Evolutionary conservation across 1,140 invertebrate genomes (phyloP).

Genomic region (Acromyrmex echinatior): DNA sequence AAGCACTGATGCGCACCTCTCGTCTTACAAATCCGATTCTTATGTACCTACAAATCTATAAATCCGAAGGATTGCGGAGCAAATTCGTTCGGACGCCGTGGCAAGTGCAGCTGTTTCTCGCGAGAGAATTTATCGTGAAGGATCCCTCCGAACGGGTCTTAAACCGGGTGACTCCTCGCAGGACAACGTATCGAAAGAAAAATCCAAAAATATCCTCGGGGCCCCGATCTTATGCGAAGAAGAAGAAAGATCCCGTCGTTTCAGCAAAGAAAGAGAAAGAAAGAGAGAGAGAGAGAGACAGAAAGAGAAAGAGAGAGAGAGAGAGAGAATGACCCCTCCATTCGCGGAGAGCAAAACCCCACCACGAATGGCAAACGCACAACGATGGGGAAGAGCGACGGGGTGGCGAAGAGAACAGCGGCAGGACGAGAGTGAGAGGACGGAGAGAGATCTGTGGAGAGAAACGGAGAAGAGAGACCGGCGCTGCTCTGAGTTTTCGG

Average conservation of each 20-base stretch:
- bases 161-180: slow-evolving; percentile 44
- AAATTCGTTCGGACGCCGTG: neutral
- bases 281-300: neutral
- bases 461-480: slow-evolving; percentile 66
- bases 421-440: slow-evolving; percentile 70
- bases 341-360: slow-evolving; percentile 17
- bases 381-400: slow-evolving; percentile 50
- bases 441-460: slow-evolving; percentile 64
- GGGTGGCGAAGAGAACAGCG: slow-evolving; percentile 45
- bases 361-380: slow-evolving; percentile 45
- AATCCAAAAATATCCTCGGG: slow-evolving; percentile 53
- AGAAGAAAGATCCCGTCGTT: slow-evolving; percentile 10
- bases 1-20: neutral
- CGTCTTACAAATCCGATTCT: slow-evolving; percentile 7
- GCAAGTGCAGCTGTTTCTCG: slow-evolving; percentile 39
- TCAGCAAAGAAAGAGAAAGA: neutral
- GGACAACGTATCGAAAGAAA: slow-evolving; percentile 60
- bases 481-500: slow-evolving; percentile 64
- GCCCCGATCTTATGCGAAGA: slow-evolving; percentile 16
- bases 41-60: neutral
- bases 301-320: too few species aligned
- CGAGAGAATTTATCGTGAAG: slow-evolving; percentile 25
- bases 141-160: slow-evolving; percentile 34
- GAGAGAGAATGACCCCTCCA: neutral
- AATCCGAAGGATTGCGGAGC: neutral